Evolutionary conservation across 2,113 vertebrate species (phyloP).

Genomic region (Ceyx melanurus): DNA sequence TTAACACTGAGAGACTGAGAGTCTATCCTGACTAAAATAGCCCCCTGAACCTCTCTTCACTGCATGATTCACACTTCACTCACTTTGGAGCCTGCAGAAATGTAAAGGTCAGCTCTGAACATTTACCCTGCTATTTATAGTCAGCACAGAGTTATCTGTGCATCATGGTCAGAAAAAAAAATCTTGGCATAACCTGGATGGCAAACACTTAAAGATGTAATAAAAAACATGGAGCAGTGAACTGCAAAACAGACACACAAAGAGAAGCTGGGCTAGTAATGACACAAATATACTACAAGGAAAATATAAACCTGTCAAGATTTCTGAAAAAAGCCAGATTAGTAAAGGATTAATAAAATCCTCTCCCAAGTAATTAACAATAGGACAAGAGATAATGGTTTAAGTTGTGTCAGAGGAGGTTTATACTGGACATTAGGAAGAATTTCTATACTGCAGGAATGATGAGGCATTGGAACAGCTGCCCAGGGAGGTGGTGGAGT

Average conservation of each 20-base stretch:
- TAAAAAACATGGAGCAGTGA: neutral
- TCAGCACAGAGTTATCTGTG: neutral
- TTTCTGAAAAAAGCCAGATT: neutral
- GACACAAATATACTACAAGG: neutral
- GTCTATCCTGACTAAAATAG: neutral
- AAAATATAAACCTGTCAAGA: neutral
- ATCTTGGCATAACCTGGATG: neutral
- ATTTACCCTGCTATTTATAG: conserved; percentile 6
- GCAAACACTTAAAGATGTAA: neutral
- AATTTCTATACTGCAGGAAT: too few species aligned
- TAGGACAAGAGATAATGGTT: too few species aligned
- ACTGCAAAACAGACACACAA: neutral
- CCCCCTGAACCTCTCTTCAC: neutral
- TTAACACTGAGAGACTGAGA: neutral
- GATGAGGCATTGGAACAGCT: too few species aligned
- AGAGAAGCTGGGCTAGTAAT: neutral
- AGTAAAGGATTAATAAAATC: neutral
- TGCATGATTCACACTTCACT: neutral
- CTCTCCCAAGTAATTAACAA: too few species aligned
- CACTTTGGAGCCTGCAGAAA: neutral
- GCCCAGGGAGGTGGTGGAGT: too few species aligned
- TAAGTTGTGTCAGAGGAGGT: too few species aligned
- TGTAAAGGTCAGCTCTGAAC: conserved; percentile 26
- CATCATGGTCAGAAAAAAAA: neutral
- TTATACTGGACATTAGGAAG: too few species aligned